Conservation (phyloP, 2,113 vertebrate species). For the Triplophysa dalaica region DNA sequence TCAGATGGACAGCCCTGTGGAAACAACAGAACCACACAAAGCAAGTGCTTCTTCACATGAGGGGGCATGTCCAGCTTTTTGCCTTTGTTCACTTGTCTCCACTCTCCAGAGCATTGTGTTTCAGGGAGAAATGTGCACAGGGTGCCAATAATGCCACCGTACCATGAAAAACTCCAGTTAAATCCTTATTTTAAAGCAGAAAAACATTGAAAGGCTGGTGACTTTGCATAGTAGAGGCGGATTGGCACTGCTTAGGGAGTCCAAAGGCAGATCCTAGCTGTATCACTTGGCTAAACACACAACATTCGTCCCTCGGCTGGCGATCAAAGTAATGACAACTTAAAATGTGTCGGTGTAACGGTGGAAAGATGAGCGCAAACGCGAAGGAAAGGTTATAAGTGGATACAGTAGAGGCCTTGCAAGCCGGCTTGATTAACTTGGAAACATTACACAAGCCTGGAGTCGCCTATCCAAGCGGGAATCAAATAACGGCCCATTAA, state of each 20-base stretch:
- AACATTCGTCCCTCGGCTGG: background rate
- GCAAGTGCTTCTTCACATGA: conserved; percentile 55
- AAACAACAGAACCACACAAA: conserved; percentile 53
- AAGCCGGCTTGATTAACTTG: conserved; percentile 35
- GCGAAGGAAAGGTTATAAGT: conserved; percentile 25
- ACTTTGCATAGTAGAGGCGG: background rate
- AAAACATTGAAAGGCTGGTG: background rate
- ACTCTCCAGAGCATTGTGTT: conserved; percentile 40
- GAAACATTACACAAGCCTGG: conserved; percentile 28
- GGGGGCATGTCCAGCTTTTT: conserved; percentile 58
- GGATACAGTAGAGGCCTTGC: conserved; percentile 34
- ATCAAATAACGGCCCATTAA: conserved; percentile 35
- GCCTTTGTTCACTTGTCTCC: conserved; percentile 56
- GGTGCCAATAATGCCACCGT: conserved; percentile 11
- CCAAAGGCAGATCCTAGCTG: background rate
- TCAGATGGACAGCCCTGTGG: conserved; percentile 33
- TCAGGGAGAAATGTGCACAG: background rate
- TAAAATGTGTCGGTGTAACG: background rate
- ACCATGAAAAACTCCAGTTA: background rate
- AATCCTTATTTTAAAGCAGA: background rate
- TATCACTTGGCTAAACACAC: background rate
- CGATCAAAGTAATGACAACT: conserved; percentile 13
- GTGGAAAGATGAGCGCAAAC: conserved; percentile 9
- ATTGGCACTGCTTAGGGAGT: conserved; percentile 8
- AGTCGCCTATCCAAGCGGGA: conserved; percentile 35